Base-by-base conservation (phyloP, 2,888 invertebrate genomes). In the Plagodis dolabraria region DNA sequence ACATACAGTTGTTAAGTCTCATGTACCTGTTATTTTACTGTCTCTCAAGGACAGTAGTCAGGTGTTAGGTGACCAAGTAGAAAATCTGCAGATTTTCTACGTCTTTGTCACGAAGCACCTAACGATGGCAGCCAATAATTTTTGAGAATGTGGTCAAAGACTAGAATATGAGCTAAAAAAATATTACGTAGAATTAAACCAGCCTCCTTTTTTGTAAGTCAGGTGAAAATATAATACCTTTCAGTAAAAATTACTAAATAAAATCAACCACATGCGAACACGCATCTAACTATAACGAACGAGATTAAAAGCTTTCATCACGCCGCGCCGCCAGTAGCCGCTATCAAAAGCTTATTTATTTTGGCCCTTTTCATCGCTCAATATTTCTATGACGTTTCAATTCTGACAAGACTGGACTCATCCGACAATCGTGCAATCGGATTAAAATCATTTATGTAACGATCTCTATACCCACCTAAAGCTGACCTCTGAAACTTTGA, bases 301-400 rank as follows among this genome's bases (percentile, higher is more conserved):
- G 71, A 84, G 87, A 86, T 89, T 87, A 85, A 68, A 75, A 80
- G 76, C 85, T 86, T 86, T 84, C 82, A 83, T 79, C 82, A 71
- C 72, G 69, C 83, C 84, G 82, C 72, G 69, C 83, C 84, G 82
- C 77, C 76, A 33, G 33, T 44, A 36, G 52, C 40, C 45, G 35
- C 53, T 43, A 73, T 82, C 76, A 74, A 77, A 64, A 69, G 68
- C 65, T 69, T 80, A 77, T 83, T 82, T 78, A 77, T 79, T 78
- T 75, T 73, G 59, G 44, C 47, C 66, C 67, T 63, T 59, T 63
- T 62, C 48, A 47, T 72, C 75, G 76, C 77, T 80, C 83, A 85
- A 83, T 83, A 80, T 82, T 79, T 71, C 82, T 86, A 86, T 89
- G 89, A 88, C 85, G 86, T 79, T 83, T 88, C 86, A 86, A 86